A percentile compares a stretch with the other conserved stretches of the same genome.
Conservation (phyloP, 2,888 invertebrate species). For the Lottia gigantea region DNA sequence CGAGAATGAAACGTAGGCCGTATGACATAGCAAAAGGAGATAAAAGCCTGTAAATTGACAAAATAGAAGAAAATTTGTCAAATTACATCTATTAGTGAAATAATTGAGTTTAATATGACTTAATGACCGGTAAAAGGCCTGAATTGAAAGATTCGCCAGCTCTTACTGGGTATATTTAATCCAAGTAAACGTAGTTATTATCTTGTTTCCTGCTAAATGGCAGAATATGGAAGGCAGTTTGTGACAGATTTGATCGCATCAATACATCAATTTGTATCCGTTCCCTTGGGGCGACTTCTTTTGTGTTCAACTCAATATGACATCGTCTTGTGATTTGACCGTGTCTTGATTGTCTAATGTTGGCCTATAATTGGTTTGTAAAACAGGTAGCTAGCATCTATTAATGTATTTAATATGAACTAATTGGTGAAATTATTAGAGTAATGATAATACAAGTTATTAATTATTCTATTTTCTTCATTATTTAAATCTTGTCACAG, state of each 20-base stretch:
- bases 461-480: too few species aligned
- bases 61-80: conserved; percentile 21
- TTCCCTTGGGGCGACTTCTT: background rate
- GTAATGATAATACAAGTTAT: background rate
- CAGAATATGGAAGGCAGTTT: conserved; percentile 29
- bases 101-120: conserved; percentile 23
- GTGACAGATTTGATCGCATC: conserved; percentile 38
- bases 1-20: conserved; percentile 1
- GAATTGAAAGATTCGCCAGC: background rate
- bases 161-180: conserved; percentile 18
- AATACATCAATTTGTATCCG: conserved; percentile 21
- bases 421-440: background rate
- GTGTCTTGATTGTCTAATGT: conserved; percentile 9
- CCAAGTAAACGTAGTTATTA: conserved; percentile 20
- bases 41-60: conserved; percentile 19
- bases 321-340: conserved; percentile 7
- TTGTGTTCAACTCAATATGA: background rate
- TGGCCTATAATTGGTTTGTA: conserved; percentile 6
- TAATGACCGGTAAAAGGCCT: conserved; percentile 21
- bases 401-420: background rate
- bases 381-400: conserved; percentile 2
- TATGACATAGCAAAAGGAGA: conserved; percentile 10
- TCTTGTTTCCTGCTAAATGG: conserved; percentile 20
- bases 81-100: conserved; percentile 23
- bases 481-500: too few species aligned